A percentile compares a stretch with the other conserved stretches of the same genome.
Conservation (phyloP, 2,888 invertebrate species). For the Tryphoninae sp. region DNA sequence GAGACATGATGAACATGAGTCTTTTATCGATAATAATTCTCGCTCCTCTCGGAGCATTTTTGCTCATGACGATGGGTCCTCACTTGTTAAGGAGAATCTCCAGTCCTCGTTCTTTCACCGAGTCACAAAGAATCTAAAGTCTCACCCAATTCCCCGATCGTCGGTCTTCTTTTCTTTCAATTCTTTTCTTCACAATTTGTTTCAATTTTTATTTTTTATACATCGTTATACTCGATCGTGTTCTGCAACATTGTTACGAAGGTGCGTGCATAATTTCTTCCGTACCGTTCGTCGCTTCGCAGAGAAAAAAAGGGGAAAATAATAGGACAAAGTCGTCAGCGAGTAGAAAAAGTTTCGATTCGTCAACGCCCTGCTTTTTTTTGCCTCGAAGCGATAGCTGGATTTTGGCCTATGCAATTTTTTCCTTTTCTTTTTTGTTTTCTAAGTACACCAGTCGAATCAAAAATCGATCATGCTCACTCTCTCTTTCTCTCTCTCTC, state of each 20-base stretch:
- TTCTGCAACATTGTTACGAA: constrained; percentile 44
- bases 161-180: not conserved
- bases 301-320: no score
- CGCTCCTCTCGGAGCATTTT: constrained; percentile 49
- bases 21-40: constrained; percentile 51
- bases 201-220: constrained; percentile 56
- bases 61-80: constrained; percentile 55
- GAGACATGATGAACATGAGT: constrained; percentile 55
- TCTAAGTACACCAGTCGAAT: constrained; percentile 53
- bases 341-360: not conserved
- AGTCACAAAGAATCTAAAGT: not conserved
- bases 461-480: constrained; percentile 29
- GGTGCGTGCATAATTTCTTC: constrained; percentile 56
- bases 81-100: constrained; percentile 33
- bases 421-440: not conserved
- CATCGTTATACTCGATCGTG: constrained; percentile 52
- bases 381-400: constrained; percentile 17
- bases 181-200: constrained; percentile 34
- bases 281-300: not conserved
- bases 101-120: not conserved
- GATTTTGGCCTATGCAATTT: constrained; percentile 24
- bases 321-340: no score
- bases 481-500: constrained; percentile 22
- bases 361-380: constrained; percentile 14
- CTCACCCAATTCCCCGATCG: not conserved